These are phyloP conservation scores for Spodoptera picta DNA, from an alignment of 2,888 invertebrate species.

Conservation along the genomic window DNA sequence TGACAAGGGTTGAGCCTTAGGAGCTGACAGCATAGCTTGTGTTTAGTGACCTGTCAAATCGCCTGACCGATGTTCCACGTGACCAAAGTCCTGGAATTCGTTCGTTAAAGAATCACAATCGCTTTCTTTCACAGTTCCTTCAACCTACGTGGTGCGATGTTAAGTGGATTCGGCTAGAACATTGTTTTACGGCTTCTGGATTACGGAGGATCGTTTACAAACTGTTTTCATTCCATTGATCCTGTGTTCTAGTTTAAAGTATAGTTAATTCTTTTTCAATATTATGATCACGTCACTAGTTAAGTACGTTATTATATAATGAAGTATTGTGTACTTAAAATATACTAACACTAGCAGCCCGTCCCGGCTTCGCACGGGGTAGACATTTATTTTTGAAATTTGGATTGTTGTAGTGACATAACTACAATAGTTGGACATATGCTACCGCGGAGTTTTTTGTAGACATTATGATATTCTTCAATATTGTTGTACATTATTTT, in stretches of 20 bases:
- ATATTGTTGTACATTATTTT: no score
- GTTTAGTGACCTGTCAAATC: conserved; percentile 40
- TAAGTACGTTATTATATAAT: no score
- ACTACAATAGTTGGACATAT: no score
- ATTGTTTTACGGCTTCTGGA: conserved; percentile 38
- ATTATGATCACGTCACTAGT: no score
- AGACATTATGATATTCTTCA: no score
- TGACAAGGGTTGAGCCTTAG: conserved; percentile 40
- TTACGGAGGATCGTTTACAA: conserved; percentile 31
- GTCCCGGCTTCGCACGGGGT: no score
- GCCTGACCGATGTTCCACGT: conserved; percentile 22
- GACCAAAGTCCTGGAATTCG: conserved; percentile 26
- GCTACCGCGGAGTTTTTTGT: no score
- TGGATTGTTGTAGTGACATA: no score
- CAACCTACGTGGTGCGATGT: conserved; percentile 24
- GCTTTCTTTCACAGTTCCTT: conserved; percentile 26
- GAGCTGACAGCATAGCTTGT: conserved; percentile 28
- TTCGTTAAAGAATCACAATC: conserved; percentile 28
- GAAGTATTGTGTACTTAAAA: no score
- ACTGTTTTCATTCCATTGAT: conserved; percentile 11
- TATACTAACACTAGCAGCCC: no score
- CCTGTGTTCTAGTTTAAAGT: not conserved
- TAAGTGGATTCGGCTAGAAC: conserved; percentile 38
- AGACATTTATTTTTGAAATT: no score
- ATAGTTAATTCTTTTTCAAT: not conserved